These are phyloP conservation scores for Folsomia candida DNA, from an alignment of 2,888 invertebrate species.

Conservation along the genomic window DNA sequence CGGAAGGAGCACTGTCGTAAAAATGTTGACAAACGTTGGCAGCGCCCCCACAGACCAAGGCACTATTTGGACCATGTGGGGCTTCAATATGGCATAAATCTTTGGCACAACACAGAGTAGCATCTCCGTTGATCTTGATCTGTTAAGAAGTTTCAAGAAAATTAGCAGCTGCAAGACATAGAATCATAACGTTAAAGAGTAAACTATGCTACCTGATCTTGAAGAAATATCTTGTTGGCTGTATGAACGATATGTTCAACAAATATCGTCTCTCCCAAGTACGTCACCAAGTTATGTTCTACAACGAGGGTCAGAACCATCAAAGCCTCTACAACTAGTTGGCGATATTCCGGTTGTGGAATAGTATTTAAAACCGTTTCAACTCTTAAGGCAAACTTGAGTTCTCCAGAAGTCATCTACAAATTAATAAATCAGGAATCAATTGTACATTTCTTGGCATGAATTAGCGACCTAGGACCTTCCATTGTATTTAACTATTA, in stretches of 20 bases:
- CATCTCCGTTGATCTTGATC: slow-evolving; percentile 84
- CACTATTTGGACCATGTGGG: slow-evolving; percentile 58
- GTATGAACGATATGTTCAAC: slow-evolving; percentile 90
- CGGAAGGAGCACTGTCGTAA: slow-evolving; percentile 97
- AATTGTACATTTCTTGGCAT: not conserved
- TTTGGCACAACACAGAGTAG: slow-evolving; percentile 89
- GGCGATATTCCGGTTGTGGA: slow-evolving; percentile 96
- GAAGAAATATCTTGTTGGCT: slow-evolving; percentile 90
- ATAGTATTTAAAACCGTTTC: slow-evolving; percentile 95
- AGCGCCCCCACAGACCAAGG: slow-evolving; percentile 74
- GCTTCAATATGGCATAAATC: slow-evolving; percentile 61
- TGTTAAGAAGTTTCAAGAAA: too few species aligned
- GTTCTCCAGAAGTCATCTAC: slow-evolving; percentile 93
- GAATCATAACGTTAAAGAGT: not conserved
- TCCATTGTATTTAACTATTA: slow-evolving; percentile 46
- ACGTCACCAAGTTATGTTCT: slow-evolving; percentile 76
- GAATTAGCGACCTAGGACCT: too few species aligned
- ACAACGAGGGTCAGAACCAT: slow-evolving; percentile 91
- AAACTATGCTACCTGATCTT: slow-evolving; percentile 75
- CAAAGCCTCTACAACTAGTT: slow-evolving; percentile 91
- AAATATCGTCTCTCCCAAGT: slow-evolving; percentile 75
- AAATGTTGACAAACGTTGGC: slow-evolving; percentile 95
- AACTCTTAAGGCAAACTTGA: slow-evolving; percentile 96
- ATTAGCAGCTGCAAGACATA: not conserved
- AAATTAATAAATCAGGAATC: slow-evolving; percentile 22